These are phyloP conservation scores for Oncorhynchus keta DNA, from an alignment of 2,113 vertebrate species.

Conservation along the genomic window DNA sequence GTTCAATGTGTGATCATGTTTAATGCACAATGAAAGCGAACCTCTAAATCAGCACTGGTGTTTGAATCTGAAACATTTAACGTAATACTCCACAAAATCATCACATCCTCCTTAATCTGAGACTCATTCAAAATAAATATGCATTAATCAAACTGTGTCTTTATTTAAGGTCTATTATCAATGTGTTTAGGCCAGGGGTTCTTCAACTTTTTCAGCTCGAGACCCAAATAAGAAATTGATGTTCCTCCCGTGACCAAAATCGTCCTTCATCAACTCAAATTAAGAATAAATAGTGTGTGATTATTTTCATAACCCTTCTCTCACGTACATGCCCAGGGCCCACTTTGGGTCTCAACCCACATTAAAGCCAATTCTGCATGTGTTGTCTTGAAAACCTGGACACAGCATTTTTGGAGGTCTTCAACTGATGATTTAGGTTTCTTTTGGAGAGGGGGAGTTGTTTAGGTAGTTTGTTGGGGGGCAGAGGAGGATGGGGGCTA, in stretches of 20 bases:
- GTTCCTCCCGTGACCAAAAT: no score
- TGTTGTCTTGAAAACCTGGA: not conserved
- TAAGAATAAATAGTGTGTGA: no score
- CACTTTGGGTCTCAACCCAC: no score
- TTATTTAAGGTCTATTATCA: no score
- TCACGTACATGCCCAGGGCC: no score
- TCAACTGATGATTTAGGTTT: not conserved
- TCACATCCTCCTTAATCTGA: not conserved
- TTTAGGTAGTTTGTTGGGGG: not conserved
- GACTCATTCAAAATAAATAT: not conserved
- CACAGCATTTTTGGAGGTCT: not conserved
- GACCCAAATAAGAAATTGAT: no score
- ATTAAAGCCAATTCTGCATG: no score
- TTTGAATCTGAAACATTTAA: not conserved
- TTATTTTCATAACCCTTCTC: no score
- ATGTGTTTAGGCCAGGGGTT: no score
- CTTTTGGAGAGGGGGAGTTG: not conserved
- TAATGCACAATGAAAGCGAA: not conserved
- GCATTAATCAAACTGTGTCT: not conserved
- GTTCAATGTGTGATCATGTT: not conserved
- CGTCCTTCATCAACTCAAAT: no score
- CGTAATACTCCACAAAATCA: not conserved
- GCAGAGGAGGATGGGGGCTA: not conserved
- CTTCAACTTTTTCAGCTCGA: no score
- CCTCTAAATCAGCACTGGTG: no score